A percentile compares a stretch with the other conserved stretches of the same genome.
phyloP scores from a whole-genome alignment of 2,113 vertebrate genomes.

The Rhabdornis inornatus region DNA sequence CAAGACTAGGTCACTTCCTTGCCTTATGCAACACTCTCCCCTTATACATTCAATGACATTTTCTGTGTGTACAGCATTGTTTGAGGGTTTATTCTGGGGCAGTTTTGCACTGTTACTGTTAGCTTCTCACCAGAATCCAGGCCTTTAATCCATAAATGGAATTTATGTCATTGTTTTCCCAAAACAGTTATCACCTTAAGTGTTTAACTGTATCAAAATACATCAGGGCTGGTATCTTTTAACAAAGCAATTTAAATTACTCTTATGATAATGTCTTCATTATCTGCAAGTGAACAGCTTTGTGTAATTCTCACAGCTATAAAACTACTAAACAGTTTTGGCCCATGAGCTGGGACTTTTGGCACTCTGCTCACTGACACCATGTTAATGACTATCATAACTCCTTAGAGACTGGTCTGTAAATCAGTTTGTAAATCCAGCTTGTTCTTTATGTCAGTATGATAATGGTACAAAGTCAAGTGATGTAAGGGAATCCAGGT shows the following conservation, averaged over 20 bases:
- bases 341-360: background rate
- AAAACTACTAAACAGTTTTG: background rate
- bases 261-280: background rate
- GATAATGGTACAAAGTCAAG: background rate
- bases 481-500: background rate
- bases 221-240: background rate
- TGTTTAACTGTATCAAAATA: background rate
- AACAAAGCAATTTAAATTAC: background rate
- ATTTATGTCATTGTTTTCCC: background rate
- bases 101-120: background rate
- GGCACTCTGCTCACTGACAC: background rate
- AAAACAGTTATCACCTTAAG: background rate
- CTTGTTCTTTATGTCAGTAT: background rate
- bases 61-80: background rate
- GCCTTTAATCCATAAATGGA: background rate
- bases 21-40: background rate
- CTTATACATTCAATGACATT: background rate
- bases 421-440: background rate
- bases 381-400: accelerated
- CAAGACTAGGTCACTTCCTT: background rate
- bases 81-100: background rate
- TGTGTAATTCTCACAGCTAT: background rate
- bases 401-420: background rate
- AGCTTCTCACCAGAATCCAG: background rate
- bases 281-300: background rate